Evolutionary conservation across 1,140 invertebrate species (phyloP).

Genomic region (Lamellibrachia luymesi): DNA sequence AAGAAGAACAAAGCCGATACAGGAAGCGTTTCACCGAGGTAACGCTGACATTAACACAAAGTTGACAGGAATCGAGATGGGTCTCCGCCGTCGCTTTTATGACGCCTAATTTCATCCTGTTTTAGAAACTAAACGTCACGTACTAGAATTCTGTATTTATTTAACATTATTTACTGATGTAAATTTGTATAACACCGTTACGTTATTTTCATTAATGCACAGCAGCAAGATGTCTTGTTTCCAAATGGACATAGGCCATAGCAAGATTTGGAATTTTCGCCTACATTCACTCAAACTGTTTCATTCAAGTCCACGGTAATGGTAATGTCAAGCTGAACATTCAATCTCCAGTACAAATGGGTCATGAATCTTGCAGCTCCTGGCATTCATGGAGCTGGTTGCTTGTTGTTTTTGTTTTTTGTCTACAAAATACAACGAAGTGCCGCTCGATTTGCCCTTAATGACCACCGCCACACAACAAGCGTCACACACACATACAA

Average conservation of each 20-base stretch:
- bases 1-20: background rate
- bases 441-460: too few species aligned
- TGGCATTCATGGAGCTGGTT: too few species aligned
- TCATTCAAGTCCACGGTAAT: background rate
- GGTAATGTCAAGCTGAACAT: too few species aligned
- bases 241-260: too few species aligned
- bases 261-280: background rate
- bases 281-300: background rate
- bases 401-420: too few species aligned
- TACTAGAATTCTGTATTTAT: background rate
- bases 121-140: background rate
- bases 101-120: background rate
- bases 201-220: background rate
- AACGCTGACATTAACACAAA: background rate
- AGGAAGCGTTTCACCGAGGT: background rate
- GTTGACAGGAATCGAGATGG: background rate
- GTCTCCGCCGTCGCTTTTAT: background rate
- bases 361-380: too few species aligned
- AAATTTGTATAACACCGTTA: background rate
- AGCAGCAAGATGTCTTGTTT: background rate
- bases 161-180: background rate
- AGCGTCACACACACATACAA: too few species aligned
- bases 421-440: too few species aligned
- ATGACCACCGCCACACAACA: too few species aligned
- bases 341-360: too few species aligned